These are phyloP conservation scores for Rhaphigaster nebulosa DNA, from an alignment of 2,888 invertebrate species.

Conservation along the genomic window DNA sequence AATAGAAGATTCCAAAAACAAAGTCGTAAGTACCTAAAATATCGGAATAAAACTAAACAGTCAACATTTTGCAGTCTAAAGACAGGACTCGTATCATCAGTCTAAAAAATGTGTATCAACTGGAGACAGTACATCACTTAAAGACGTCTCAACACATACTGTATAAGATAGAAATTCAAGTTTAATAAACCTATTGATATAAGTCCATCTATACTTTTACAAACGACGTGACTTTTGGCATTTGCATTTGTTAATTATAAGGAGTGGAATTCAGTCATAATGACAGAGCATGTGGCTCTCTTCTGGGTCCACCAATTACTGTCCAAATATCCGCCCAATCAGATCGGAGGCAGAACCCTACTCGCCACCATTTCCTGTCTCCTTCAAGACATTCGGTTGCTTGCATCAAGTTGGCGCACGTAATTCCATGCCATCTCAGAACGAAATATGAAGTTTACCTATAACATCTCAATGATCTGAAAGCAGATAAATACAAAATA, in stretches of 20 bases:
- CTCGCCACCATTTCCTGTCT: background rate
- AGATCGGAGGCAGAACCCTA: background rate
- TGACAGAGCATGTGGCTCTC: background rate
- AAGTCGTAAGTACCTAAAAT: too few species aligned
- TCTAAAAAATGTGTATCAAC: too few species aligned
- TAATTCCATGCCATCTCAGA: background rate
- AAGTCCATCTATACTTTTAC: background rate
- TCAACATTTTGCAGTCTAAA: too few species aligned
- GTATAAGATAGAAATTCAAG: too few species aligned
- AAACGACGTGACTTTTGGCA: background rate
- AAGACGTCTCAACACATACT: too few species aligned
- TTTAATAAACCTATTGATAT: too few species aligned
- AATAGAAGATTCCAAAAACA: too few species aligned
- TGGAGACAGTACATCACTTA: too few species aligned
- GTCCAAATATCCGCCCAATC: constrained; percentile 36
- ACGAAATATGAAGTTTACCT: background rate
- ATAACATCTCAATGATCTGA: background rate
- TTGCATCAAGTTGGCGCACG: background rate
- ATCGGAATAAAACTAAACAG: too few species aligned
- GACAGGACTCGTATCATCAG: too few species aligned
- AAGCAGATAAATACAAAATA: too few species aligned
- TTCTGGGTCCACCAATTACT: background rate
- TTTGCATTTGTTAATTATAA: background rate
- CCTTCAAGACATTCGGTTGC: background rate
- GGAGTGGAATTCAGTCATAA: background rate